Evolutionary conservation across 2,113 vertebrate genomes (phyloP).

Genomic region (Tichodroma muraria): DNA sequence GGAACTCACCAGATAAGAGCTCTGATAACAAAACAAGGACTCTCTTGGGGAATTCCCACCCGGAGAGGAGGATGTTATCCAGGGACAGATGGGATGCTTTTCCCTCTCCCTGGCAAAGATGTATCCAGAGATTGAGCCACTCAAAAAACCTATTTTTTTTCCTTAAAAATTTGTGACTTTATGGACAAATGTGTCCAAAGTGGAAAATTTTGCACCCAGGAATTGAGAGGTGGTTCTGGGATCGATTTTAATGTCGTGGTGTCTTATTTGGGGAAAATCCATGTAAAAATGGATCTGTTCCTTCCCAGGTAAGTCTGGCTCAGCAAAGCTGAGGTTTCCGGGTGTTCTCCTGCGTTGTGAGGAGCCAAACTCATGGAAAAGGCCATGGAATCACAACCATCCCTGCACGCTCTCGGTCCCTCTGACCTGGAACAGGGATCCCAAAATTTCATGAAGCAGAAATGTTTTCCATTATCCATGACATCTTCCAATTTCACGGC

Average conservation of each 20-base stretch:
- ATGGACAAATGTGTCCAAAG: accelerated
- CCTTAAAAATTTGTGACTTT: not conserved
- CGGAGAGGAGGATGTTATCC: accelerated
- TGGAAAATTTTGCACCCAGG: not conserved
- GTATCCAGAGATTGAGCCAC: not conserved
- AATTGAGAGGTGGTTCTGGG: not conserved
- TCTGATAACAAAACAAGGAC: not conserved
- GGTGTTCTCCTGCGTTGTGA: not conserved
- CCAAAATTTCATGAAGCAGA: not conserved
- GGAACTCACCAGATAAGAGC: not conserved
- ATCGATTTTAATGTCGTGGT: accelerated
- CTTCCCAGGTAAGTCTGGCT: not conserved
- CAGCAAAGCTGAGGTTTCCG: not conserved
- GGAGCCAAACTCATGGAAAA: not conserved
- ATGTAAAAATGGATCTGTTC: not conserved
- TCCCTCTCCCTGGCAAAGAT: not conserved
- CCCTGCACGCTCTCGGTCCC: not conserved
- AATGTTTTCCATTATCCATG: accelerated
- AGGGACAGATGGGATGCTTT: not conserved
- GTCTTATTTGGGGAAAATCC: not conserved
- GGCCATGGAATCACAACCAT: not conserved
- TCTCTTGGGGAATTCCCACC: not conserved
- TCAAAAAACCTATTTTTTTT: not conserved
- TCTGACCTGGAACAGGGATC: not conserved
- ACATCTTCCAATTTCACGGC: not conserved